Base-by-base conservation (phyloP, 2,113 vertebrate species). In the Zeus faber region DNA sequence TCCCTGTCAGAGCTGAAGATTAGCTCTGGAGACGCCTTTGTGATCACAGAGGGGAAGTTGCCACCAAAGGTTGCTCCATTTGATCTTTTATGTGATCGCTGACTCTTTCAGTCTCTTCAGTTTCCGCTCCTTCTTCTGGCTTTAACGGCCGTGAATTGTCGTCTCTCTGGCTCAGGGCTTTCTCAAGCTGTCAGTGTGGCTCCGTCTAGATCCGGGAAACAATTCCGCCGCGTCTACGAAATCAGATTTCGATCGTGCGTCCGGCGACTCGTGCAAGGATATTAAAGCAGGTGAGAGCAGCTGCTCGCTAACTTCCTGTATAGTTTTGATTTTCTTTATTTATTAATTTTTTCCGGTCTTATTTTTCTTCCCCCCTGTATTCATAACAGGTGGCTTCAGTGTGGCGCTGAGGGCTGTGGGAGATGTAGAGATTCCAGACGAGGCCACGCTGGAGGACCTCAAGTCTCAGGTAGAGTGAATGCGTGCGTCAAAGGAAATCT, bases 181-280 rank as follows among this genome's bases (percentile, higher is more conserved):
- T 64, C 79, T 98, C 25, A 95, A 91, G 60, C 67, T 98, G 17
- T 79, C 89, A 2, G 59, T 96, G 23, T 96, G 93, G 94, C 87
- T 92, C 62, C 81, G 83, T 60, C 74, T 65, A 57, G 72, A 89
- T 39, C 33, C 22, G 4, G 62, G 47, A 2, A 61, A 2, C 3
- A 31, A 0, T 6, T 48, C 16, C 0, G 1, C 11, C 1, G 54
- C 47, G 17, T 43, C 2, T 0, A 9, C 53, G 50, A 65, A 65
- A 27, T 59, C 22, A 5, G 43, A 70, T 35, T 54, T 66, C 5
- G 82, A 79, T 13, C 73, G 75, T 27, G 2, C 84, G 20, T 46
- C 62, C 44, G 67, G 83, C 18, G 60, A 67, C 17, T 58, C 27
- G 6, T 2, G 76, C 7, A 63, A 66, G 2, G 56, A 62, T n/a